A percentile compares a stretch with the other conserved stretches of the same genome.
Evolutionary conservation across 2,113 vertebrate species (phyloP).

Genomic region (Sciurus niger): DNA sequence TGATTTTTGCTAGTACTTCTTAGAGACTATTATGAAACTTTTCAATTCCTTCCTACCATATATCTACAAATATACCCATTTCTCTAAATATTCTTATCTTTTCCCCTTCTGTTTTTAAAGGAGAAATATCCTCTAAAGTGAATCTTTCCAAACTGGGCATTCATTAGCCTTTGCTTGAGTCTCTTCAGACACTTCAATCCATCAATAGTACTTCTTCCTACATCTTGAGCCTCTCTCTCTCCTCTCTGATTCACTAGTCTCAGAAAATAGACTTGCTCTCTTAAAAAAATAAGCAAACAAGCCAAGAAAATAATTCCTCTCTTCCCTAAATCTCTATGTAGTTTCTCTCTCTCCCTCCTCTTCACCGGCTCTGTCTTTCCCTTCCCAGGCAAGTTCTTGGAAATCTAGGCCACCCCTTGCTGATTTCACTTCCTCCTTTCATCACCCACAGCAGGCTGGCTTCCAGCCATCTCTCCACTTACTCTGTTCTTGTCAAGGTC

Average conservation of each 20-base stretch:
- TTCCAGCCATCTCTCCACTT: conserved; percentile 72
- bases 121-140: neutral
- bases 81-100: neutral
- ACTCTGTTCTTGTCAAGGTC: conserved; percentile 76
- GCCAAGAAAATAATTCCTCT: neutral
- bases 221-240: neutral
- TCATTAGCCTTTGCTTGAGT: neutral
- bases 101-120: neutral
- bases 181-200: no score
- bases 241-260: neutral
- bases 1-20: neutral
- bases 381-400: conserved; percentile 70
- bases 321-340: neutral
- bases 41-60: neutral
- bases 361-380: neutral
- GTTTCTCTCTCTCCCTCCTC: neutral
- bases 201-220: neutral
- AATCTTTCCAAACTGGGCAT: neutral
- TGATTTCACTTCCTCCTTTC: conserved; percentile 75
- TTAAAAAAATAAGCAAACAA: neutral
- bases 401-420: conserved; percentile 78
- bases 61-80: neutral
- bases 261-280: conserved; percentile 40
- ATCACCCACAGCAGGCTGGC: conserved; percentile 73
- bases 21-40: conserved; percentile 40